Evolutionary conservation across 2,888 invertebrate genomes (phyloP), one percentile per base, ranked within the genome.

Genomic region (Acrobasis repandana): DNA sequence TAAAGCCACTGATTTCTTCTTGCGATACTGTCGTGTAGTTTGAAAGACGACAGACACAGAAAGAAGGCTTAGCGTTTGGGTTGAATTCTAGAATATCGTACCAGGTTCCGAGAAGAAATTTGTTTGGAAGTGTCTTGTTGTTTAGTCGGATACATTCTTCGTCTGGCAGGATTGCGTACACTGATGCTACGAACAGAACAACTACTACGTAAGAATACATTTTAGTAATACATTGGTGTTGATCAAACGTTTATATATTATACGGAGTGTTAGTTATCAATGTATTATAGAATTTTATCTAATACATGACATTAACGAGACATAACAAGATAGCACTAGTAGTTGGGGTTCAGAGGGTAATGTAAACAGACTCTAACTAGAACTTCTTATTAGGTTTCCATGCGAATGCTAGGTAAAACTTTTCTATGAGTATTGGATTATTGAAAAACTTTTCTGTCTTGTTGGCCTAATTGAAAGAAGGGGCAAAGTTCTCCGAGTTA

Each of bases 41-140:
- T 43, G 10, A 43, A 43, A n/a, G 0, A 43, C 14, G 11, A n/a
- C 43, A 43, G 43, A n/a, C 14, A 43, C 43, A 43, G 0, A 14
- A 43, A 14, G 43, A 43, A n/a, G 43, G 43, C n/a, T 2, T 1
- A 43, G 43, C 14, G n/a, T 14, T 43, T n/a, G 43, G 43, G 3
- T 43, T 43, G n/a, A 43, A 43, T 43, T n/a, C n/a, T 4, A 43
- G 43, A 6, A 43, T 43, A n/a, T 43, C 43, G 43, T 43, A 43
- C 43, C 43, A 43, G 43, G 43, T 43, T 5, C 43, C 43, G n/a
- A 11, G 43, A 9, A 69, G 16, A 2, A 47, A 63, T 3, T 66
- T 50, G 48, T 65, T 66, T 8, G 66, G 34, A 1, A 28, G 20
- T 4, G 58, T 59, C 0, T 63, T 56, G 0, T 60, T 61, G 52